These are phyloP conservation scores for Periparus ater DNA, from an alignment of 2,797 vertebrate species.

Conservation along the genomic window DNA sequence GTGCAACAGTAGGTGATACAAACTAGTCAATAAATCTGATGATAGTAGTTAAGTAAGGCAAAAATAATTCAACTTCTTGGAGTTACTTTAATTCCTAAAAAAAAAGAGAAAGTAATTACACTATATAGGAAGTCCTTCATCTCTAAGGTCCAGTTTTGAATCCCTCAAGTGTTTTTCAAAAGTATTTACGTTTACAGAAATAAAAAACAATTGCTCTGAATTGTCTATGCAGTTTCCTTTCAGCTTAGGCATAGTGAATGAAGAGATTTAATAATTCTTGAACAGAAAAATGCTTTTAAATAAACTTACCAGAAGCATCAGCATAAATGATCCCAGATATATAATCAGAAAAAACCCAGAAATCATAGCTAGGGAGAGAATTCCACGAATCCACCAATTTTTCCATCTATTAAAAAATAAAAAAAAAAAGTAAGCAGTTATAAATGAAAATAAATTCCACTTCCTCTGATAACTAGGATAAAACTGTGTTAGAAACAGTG, in stretches of 20 bases:
- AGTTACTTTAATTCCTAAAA: not conserved
- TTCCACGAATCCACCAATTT: constrained; percentile 98
- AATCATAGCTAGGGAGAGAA: constrained; percentile 94
- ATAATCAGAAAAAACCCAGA: constrained; percentile 90
- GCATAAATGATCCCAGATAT: constrained; percentile 91
- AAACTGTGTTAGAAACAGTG: not conserved
- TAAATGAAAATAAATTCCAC: not conserved
- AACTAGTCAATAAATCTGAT: not conserved
- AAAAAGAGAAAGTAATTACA: not conserved
- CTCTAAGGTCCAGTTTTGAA: not conserved
- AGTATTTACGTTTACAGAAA: not conserved
- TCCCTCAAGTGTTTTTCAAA: not conserved
- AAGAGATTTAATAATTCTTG: not conserved
- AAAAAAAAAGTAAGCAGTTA: not conserved
- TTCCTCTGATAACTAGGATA: not conserved
- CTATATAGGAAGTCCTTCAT: not conserved
- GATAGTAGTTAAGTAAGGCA: not conserved
- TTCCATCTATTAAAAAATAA: constrained; percentile 87
- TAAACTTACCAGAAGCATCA: constrained; percentile 84
- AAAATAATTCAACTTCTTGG: not conserved
- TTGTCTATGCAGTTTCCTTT: not conserved
- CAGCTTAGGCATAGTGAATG: not conserved
- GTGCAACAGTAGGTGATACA: not conserved
- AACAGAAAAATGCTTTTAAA: not conserved
- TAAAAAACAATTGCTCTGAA: not conserved